Evolutionary conservation across 2,888 invertebrate genomes (phyloP).

Genomic region (Trichogramma dendrolimi): DNA sequence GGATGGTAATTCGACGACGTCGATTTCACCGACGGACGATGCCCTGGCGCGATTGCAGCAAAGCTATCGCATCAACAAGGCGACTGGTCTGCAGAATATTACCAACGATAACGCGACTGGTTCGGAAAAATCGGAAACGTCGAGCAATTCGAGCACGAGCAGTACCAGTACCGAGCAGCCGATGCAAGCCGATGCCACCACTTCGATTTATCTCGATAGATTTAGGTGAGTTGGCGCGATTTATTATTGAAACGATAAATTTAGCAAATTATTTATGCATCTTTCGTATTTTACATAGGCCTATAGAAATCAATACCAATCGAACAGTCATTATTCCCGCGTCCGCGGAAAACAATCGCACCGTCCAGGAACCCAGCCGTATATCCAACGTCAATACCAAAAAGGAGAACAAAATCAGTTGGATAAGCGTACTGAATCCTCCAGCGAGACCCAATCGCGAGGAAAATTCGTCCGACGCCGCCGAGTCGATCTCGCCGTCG

Average conservation of each 20-base stretch:
- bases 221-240: too few species aligned
- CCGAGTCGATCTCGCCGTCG: constrained; percentile 4
- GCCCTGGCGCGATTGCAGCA: constrained; percentile 14
- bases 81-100: constrained; percentile 36
- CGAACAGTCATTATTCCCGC: too few species aligned
- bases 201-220: too few species aligned
- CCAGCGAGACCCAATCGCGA: constrained; percentile 33
- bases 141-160: background rate
- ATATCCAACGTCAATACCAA: constrained; percentile 19
- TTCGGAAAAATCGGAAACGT: background rate
- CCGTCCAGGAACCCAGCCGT: background rate
- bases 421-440: constrained; percentile 39
- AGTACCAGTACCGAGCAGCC: too few species aligned
- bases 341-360: too few species aligned
- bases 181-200: too few species aligned
- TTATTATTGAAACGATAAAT: too few species aligned
- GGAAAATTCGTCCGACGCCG: constrained; percentile 21
- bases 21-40: constrained; percentile 3
- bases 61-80: constrained; percentile 41
- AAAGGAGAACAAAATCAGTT: constrained; percentile 41
- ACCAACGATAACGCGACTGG: background rate
- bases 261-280: too few species aligned
- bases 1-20: background rate
- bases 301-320: too few species aligned
- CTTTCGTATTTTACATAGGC: too few species aligned